Conservation (phyloP, 2,113 vertebrate species). For the Synodontis membranacea region DNA sequence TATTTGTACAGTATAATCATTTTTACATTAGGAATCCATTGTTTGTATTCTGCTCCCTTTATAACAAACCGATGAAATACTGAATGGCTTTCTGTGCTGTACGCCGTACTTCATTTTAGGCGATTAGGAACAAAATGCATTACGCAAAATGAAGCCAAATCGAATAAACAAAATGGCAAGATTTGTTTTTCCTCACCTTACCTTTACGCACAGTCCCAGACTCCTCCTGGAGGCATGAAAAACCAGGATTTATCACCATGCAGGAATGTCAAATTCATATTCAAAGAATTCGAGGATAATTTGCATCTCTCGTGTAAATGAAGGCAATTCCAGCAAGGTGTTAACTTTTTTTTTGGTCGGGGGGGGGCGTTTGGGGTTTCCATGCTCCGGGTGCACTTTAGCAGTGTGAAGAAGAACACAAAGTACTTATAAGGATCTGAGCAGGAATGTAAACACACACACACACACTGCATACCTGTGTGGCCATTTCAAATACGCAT, state of each 20-base stretch:
- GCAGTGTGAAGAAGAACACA: neutral
- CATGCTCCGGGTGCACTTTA: neutral
- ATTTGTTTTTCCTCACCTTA: neutral
- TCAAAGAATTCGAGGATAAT: neutral
- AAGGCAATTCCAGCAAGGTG: neutral
- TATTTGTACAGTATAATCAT: no score
- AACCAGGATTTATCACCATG: neutral
- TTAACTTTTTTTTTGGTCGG: neutral
- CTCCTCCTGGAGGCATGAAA: neutral
- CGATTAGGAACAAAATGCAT: neutral
- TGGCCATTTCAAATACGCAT: slow-evolving; percentile 24
- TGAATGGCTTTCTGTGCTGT: neutral
- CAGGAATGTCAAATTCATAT: neutral
- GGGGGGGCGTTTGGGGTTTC: neutral
- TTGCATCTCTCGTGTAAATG: neutral
- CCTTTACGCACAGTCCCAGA: neutral
- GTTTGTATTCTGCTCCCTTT: neutral
- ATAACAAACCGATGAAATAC: neutral
- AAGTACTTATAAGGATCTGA: neutral
- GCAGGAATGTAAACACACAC: neutral
- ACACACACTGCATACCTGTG: neutral
- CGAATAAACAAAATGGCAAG: neutral
- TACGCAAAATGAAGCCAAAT: neutral
- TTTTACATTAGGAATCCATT: neutral
- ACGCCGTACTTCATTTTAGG: neutral